These are phyloP conservation scores for Eudasyphora cyanicolor DNA, from an alignment of 2,888 invertebrate genomes.

Conservation along the genomic window DNA sequence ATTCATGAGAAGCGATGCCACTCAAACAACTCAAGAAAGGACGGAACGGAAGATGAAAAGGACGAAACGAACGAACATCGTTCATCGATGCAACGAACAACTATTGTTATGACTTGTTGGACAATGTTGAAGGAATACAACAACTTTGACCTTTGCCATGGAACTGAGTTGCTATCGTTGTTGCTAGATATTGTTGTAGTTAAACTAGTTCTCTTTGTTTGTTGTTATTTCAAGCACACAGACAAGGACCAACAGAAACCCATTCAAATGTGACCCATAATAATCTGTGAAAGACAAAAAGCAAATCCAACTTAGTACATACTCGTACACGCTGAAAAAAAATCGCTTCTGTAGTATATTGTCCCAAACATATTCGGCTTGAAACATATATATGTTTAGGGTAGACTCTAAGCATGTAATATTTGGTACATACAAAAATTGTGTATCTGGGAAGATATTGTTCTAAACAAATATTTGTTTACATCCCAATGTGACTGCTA, in stretches of 20 bases:
- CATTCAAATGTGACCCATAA: slow-evolving; percentile 1
- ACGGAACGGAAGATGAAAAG: no score
- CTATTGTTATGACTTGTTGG: slow-evolving; percentile 42
- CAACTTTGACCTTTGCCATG: slow-evolving; percentile 56
- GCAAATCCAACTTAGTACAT: not conserved
- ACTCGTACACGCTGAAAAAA: no score
- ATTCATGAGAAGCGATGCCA: not conserved
- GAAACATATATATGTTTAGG: no score
- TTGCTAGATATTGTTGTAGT: not conserved
- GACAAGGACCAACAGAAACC: not conserved
- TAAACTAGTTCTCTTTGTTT: no score
- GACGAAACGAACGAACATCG: not conserved
- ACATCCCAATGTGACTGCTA: no score
- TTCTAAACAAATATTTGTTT: no score
- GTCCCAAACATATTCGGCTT: no score
- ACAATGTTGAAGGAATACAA: slow-evolving; percentile 37
- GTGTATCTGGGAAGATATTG: no score
- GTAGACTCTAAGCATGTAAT: no score
- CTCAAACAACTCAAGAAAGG: not conserved
- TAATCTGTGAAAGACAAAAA: not conserved
- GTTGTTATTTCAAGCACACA: not conserved
- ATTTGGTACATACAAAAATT: no score
- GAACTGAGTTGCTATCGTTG: slow-evolving; percentile 6
- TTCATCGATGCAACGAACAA: not conserved
- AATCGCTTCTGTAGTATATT: no score